Evolutionary conservation across 2,888 invertebrate species (phyloP), one percentile per base, ranked within the genome.

Genomic region (Belgica antarctica): DNA sequence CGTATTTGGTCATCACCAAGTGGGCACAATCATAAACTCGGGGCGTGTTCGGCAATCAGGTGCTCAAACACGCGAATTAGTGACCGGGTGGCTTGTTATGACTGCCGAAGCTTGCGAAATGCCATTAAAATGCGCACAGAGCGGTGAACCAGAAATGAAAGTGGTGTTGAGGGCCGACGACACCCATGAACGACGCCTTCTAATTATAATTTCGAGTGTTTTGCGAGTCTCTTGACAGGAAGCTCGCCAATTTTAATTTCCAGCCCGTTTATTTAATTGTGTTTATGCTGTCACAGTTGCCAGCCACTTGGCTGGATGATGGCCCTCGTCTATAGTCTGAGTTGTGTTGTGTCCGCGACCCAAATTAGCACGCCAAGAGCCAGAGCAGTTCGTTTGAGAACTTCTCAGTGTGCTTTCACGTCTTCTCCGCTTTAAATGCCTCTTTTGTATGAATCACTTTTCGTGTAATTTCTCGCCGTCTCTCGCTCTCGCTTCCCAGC

Each of bases 271-370:
- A 46, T n/a, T 46, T 46, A 46, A 46, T 10, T 10, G 12, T 17
- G 52, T 52, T 52, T 17, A 17, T n/a, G 7, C 22, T 52, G 17
- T 52, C n/a, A 52, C 22, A 22, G 52, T 52, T 52, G 52, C 7
- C 52, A 46, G 7, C n/a, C n/a, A n/a, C n/a, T n/a, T n/a, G 12
- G 8, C 8, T 46, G 46, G 46, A 46, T 15, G 46, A n/a, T 46
- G 46, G 4, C 46, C n/a, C n/a, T n/a, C n/a, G n/a, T n/a, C n/a
- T n/a, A n/a, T n/a, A n/a, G n/a, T n/a, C n/a, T n/a, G n/a, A n/a
- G n/a, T n/a, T n/a, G n/a, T n/a, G 46, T n/a, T 46, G 12, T 46
- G 46, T 46, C 46, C 46, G 12, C 46, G 46, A 46, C 46, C 46
- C 12, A 46, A 46, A 46, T 46, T 31, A 12, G 7, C 12, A n/a